phyloP scores from a whole-genome alignment of 2,888 invertebrate species.

The Platycheirus rosarum region DNA sequence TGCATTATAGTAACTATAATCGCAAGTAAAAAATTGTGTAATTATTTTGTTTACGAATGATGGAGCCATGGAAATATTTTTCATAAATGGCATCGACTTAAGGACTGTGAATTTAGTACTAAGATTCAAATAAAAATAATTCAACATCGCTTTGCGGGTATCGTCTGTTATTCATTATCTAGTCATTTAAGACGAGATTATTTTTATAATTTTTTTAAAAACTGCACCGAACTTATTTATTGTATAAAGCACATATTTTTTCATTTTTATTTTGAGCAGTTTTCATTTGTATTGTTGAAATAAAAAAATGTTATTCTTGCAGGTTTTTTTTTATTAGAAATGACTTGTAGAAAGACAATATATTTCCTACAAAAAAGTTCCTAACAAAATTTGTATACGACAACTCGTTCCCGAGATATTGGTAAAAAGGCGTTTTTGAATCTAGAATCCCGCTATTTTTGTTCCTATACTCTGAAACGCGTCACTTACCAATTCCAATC shows the following conservation, averaged over 20 bases:
- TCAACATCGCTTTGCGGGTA: constrained; percentile 48
- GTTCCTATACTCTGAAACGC: no score
- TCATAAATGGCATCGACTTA: constrained; percentile 52
- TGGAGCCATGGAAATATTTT: constrained; percentile 23
- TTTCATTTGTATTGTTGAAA: constrained; percentile 27
- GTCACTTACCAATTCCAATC: no score
- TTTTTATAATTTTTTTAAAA: constrained; percentile 58
- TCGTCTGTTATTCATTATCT: constrained; percentile 66
- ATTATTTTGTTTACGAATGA: constrained; percentile 38
- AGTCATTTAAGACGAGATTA: constrained; percentile 75
- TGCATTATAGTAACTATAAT: no score
- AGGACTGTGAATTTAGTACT: constrained; percentile 61
- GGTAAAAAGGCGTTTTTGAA: no score
- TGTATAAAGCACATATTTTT: constrained; percentile 24
- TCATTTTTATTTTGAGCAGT: constrained; percentile 41
- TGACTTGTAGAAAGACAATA: no score
- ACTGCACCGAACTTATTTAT: constrained; percentile 47
- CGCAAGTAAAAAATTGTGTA: constrained; percentile 28
- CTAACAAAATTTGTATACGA: no score
- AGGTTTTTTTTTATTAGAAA: constrained; percentile 10
- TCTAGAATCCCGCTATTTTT: no score
- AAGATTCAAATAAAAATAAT: constrained; percentile 64
- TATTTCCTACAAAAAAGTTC: no score
- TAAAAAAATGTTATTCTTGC: not conserved
- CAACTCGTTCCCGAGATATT: no score